Percentiles rank a stretch among this genome's conserved stretches.
Evolutionary conservation across 2,888 invertebrate genomes (phyloP).

Genomic region (Hypolimnas misippus): DNA sequence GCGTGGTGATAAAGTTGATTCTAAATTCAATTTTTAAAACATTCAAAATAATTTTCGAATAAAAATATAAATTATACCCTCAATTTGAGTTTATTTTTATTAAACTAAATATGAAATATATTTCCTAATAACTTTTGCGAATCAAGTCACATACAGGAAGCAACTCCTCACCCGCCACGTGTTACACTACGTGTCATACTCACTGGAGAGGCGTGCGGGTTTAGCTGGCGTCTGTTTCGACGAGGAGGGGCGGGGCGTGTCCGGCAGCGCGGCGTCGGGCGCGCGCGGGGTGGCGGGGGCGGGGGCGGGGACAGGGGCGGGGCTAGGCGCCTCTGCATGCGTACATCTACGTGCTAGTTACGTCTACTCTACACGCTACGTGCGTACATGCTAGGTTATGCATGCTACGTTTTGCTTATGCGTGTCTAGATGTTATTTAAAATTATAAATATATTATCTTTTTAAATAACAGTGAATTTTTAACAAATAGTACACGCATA

Average conservation of each 20-base stretch:
- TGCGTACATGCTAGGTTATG: slow-evolving; percentile 50
- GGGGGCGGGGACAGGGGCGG: slow-evolving; percentile 51
- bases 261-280: slow-evolving; percentile 43
- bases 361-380: slow-evolving; percentile 67
- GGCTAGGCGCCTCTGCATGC: slow-evolving; percentile 73
- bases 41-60: background rate
- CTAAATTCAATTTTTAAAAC: background rate
- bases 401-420: slow-evolving; percentile 35
- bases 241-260: slow-evolving; percentile 57
- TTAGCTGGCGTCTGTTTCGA: slow-evolving; percentile 75
- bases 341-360: slow-evolving; percentile 80
- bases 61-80: too few relatives aligned
- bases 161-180: slow-evolving; percentile 33
- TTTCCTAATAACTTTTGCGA: too few relatives aligned
- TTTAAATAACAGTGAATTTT: background rate
- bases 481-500: slow-evolving; percentile 7
- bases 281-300: slow-evolving; percentile 46
- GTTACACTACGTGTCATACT: slow-evolving; percentile 60
- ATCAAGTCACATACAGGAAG: too few relatives aligned
- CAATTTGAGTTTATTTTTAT: too few relatives aligned
- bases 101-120: too few relatives aligned
- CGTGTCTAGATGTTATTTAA: background rate
- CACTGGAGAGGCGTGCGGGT: slow-evolving; percentile 78
- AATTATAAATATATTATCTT: background rate
- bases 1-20: slow-evolving; percentile 41